Base-by-base conservation (phyloP, 2,113 vertebrate species). In the Chionis minor region DNA sequence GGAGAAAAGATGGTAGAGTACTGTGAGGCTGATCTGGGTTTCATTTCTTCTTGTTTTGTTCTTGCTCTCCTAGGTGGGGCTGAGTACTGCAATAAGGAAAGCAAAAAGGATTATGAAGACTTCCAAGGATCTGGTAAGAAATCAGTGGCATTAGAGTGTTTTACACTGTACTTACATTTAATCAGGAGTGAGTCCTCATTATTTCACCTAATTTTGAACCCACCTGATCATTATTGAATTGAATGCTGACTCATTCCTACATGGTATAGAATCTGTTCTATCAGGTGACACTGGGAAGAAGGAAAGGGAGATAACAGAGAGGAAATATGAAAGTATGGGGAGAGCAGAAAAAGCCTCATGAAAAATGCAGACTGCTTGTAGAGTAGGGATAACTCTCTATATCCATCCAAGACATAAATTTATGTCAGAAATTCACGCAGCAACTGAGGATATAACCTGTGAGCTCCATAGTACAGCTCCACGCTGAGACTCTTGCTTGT, bases 61-160 rank as follows among this genome's bases (percentile, higher is more conserved):
- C 81, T 92, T 94, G 15, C 23, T 92, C 19, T 94, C 71, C 45
- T 94, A 98, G 98, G 49, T 84, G 63, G 97, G 97, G 33, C 73
- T 97, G 77, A 92, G 45, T 49, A 35, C 38, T 54, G 90, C 96
- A 66, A 80, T 98, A 87, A 92, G 85, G 62, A 89, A 97, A 91
- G 96, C 94, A 86, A 93, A 91, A 72, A 94, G 56, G 78, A 84
- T 93, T 72, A 44, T 92, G 52, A 94, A 86, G 67, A 86, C 28
- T 85, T 96, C 96, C 47, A 94, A 77, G 55, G 71, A 94, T 54
- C 49, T 81, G 98, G 98, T 98, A 97, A 97, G 97, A 74, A 73
- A 87, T 51, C 23, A 4, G 16, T 79, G 28, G 19, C 74, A 47
- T 54, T 35, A n/a, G 7, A 2, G 20, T 88, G 32, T 87, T 94